Conservation (phyloP, 2,888 invertebrate genomes). For the Melolontha melolontha region DNA sequence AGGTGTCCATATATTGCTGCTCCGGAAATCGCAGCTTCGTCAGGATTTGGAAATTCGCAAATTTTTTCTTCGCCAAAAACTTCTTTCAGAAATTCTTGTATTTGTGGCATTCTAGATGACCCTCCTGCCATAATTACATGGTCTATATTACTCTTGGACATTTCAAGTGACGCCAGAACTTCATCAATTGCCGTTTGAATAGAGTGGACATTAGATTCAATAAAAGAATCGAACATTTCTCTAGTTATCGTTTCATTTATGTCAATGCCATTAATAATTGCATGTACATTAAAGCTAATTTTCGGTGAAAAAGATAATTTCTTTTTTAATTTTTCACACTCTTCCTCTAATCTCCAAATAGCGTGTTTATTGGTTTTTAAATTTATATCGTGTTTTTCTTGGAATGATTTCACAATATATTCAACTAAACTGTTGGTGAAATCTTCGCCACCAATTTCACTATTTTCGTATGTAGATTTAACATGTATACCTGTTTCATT, state of each 20-base stretch:
- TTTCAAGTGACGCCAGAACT: conserved; percentile 46
- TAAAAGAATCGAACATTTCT: conserved; percentile 50
- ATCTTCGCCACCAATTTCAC: conserved; percentile 54
- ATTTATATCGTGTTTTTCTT: conserved; percentile 44
- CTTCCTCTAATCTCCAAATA: conserved; percentile 44
- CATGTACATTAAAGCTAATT: conserved; percentile 33
- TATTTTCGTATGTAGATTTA: conserved; percentile 51
- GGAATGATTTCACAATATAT: conserved; percentile 41
- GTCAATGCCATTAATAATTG: background rate
- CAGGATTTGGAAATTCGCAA: conserved; percentile 51
- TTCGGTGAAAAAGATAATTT: conserved; percentile 43
- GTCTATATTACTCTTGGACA: conserved; percentile 48
- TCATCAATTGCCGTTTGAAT: conserved; percentile 48
- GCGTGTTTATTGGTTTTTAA: conserved; percentile 33
- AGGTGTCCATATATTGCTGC: conserved; percentile 51
- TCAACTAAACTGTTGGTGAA: conserved; percentile 49
- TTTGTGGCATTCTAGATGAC: conserved; percentile 54
- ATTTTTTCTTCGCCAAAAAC: conserved; percentile 49
- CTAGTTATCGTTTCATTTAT: conserved; percentile 43
- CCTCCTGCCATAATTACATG: conserved; percentile 55
- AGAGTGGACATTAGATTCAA: conserved; percentile 45
- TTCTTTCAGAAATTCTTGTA: conserved; percentile 47
- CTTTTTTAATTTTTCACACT: conserved; percentile 49
- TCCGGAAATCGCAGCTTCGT: conserved; percentile 54
- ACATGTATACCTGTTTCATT: conserved; percentile 44